These are phyloP conservation scores for Penelope pileata DNA, from an alignment of 2,113 vertebrate species.

Conservation along the genomic window DNA sequence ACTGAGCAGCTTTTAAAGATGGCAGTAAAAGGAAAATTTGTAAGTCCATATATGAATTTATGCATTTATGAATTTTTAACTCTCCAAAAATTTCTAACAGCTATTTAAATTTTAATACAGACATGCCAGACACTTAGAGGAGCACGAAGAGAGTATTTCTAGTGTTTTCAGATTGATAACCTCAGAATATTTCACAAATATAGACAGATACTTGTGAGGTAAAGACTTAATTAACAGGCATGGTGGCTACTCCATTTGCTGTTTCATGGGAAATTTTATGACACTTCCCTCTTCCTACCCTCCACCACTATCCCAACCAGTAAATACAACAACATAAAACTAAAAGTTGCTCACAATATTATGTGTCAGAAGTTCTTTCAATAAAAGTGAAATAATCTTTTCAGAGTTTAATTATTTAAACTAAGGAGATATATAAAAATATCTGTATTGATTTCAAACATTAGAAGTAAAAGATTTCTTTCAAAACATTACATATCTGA, in stretches of 20 bases:
- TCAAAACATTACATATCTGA: not conserved
- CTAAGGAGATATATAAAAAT: not conserved
- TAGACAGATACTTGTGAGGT: not conserved
- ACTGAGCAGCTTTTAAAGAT: not conserved
- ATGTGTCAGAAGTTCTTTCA: not conserved
- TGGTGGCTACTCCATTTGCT: not conserved
- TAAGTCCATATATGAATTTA: not conserved
- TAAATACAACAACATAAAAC: not conserved
- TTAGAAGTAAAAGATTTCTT: not conserved
- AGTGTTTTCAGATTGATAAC: not conserved
- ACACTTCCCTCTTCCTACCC: not conserved
- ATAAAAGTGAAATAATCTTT: not conserved
- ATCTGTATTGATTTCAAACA: not conserved
- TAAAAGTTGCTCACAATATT: not conserved
- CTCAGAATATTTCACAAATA: not conserved
- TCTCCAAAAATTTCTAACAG: not conserved
- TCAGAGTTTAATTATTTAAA: not conserved
- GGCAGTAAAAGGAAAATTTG: not conserved
- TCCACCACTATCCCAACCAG: accelerated
- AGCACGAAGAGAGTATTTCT: not conserved
- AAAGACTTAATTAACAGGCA: not conserved
- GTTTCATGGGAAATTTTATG: not conserved
- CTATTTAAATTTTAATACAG: not conserved
- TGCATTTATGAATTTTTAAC: not conserved
- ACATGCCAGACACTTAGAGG: not conserved